A percentile compares a stretch with the other conserved stretches of the same genome.
phyloP scores from a whole-genome alignment of 2,113 vertebrate species.

The Mesitornis unicolor region DNA sequence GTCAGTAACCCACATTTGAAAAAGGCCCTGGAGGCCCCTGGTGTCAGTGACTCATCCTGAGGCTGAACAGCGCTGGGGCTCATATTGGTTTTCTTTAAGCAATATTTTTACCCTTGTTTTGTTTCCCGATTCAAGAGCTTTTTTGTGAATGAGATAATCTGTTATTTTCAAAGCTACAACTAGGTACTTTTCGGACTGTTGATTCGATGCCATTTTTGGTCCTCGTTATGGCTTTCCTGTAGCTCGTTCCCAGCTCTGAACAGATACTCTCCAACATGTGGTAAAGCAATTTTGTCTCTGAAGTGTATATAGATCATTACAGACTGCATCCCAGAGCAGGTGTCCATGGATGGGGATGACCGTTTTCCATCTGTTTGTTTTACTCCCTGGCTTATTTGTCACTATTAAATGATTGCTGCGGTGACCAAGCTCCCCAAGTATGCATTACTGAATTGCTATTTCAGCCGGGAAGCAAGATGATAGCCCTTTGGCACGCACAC shows the following conservation, averaged over 20 bases:
- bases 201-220: slow-evolving; percentile 12
- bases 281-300: slow-evolving; percentile 44
- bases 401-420: slow-evolving; percentile 44
- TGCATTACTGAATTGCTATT: slow-evolving; percentile 70
- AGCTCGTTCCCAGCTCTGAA: slow-evolving; percentile 29
- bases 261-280: slow-evolving; percentile 22
- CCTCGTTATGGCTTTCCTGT: slow-evolving; percentile 3
- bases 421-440: slow-evolving; percentile 66
- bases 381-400: slow-evolving; percentile 61
- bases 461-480: slow-evolving; percentile 48
- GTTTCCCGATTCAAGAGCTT: slow-evolving; percentile 4
- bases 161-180: slow-evolving; percentile 49
- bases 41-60: neutral
- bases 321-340: slow-evolving; percentile 42
- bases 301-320: slow-evolving; percentile 39
- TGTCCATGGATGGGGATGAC: slow-evolving; percentile 38
- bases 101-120: slow-evolving; percentile 21
- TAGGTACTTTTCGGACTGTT: neutral
- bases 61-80: neutral
- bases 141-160: slow-evolving; percentile 59
- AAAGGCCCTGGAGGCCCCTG: neutral
- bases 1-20: neutral
- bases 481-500: slow-evolving; percentile 37
- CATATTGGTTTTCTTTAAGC: neutral
- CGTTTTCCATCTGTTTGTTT: slow-evolving; percentile 65